A percentile compares a stretch with the other conserved stretches of the same genome.
phyloP scores from a whole-genome alignment of 2,888 invertebrate species.

The Rhaphigaster nebulosa region DNA sequence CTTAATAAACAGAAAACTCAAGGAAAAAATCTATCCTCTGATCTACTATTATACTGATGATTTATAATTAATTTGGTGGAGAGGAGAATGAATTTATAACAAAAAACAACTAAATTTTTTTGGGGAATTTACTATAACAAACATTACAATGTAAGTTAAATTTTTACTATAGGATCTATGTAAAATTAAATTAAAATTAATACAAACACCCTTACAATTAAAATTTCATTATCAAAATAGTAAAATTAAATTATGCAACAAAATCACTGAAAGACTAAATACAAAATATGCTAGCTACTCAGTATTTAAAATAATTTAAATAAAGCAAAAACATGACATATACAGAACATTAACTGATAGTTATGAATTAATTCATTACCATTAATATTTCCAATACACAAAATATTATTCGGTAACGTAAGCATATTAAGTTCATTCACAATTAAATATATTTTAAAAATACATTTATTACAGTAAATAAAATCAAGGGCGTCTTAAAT shows the following conservation, averaged over 20 bases:
- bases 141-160: constrained; percentile 35
- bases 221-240: constrained; percentile 24
- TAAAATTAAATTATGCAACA: constrained; percentile 17
- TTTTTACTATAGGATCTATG: not conserved
- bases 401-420: not conserved
- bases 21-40: not conserved
- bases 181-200: constrained; percentile 13
- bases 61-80: not conserved
- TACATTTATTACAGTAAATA: not conserved
- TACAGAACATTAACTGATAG: not conserved
- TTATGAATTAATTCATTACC: not conserved
- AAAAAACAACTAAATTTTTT: not conserved
- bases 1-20: not conserved
- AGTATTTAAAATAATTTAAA: not conserved
- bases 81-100: not conserved
- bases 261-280: not conserved
- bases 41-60: not conserved
- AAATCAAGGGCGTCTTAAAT: not conserved
- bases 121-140: constrained; percentile 13
- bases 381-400: not conserved
- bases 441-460: not conserved
- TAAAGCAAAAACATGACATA: not conserved
- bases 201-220: constrained; percentile 34
- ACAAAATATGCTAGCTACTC: not conserved
- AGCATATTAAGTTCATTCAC: not conserved